Evolutionary conservation across 2,888 invertebrate genomes (phyloP).

Genomic region (Lasioglossum villosulum): DNA sequence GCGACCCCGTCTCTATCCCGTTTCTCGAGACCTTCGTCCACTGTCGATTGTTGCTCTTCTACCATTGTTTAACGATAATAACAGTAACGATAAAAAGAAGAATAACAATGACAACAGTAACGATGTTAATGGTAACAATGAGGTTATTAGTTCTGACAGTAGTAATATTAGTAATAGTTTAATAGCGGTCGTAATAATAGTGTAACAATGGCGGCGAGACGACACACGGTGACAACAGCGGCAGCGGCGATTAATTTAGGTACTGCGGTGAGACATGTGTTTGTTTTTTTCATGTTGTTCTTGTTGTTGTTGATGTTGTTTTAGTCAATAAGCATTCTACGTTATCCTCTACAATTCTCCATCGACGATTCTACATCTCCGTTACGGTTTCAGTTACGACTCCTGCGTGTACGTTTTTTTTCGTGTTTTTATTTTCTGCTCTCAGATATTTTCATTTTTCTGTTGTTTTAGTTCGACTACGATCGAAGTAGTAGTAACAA

Average conservation of each 20-base stretch:
- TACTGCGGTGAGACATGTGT: constrained; percentile 61
- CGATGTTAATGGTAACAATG: constrained; percentile 46
- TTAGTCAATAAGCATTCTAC: constrained; percentile 60
- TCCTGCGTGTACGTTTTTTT: constrained; percentile 31
- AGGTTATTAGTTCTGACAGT: constrained; percentile 52
- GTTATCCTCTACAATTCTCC: constrained; percentile 57
- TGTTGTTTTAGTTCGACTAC: constrained; percentile 42
- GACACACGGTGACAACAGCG: constrained; percentile 60
- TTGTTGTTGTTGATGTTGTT: constrained; percentile 18
- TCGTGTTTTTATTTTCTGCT: constrained; percentile 8
- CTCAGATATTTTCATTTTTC: neutral
- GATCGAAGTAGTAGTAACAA: constrained; percentile 52
- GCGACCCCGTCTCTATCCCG: neutral
- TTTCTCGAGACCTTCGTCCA: neutral
- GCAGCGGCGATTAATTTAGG: constrained; percentile 54
- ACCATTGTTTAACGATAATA: constrained; percentile 9
- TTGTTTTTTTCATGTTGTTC: constrained; percentile 16
- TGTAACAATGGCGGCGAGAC: constrained; percentile 50
- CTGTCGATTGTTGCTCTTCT: constrained; percentile 21
- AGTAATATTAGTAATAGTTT: constrained; percentile 34
- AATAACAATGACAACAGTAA: constrained; percentile 41
- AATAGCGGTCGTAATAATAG: constrained; percentile 52
- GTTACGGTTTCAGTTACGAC: constrained; percentile 45
- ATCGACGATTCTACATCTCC: constrained; percentile 57
- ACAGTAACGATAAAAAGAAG: constrained; percentile 21